Conservation (phyloP, 64 coral and sea anemone species). For the Exaiptasia diaphana region DNA sequence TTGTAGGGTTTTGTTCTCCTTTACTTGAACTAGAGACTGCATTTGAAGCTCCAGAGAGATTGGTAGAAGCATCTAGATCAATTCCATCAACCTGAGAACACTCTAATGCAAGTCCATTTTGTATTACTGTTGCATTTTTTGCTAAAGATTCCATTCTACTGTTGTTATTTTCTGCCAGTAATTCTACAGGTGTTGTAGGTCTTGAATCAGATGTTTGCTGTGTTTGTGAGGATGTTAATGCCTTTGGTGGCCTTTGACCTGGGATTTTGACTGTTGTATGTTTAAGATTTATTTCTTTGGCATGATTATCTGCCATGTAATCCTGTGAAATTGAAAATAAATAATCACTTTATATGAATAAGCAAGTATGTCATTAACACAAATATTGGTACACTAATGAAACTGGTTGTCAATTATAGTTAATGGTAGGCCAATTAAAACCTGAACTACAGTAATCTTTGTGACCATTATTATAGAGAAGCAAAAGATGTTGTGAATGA, state of each 20-base stretch:
- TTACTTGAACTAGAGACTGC: slow-evolving; percentile 42
- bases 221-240: slow-evolving; percentile 28
- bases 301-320: slow-evolving; percentile 93
- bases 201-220: slow-evolving; percentile 40
- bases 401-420: neutral
- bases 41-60: slow-evolving; percentile 29
- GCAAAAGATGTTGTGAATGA: too few species aligned
- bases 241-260: slow-evolving; percentile 88
- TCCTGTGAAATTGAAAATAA: slow-evolving; percentile 73
- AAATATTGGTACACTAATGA: too few species aligned
- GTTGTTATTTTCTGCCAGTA: slow-evolving; percentile 33
- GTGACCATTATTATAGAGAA: too few species aligned
- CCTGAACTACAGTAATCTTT: too few species aligned
- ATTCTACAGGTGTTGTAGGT: slow-evolving; percentile 74
- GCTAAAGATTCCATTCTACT: slow-evolving; percentile 40
- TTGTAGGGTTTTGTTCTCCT: slow-evolving; percentile 37
- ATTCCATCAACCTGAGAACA: slow-evolving; percentile 28
- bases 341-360: neutral
- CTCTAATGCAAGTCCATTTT: slow-evolving; percentile 62
- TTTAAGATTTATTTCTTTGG: slow-evolving; percentile 74
- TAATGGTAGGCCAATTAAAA: neutral
- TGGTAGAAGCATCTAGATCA: slow-evolving; percentile 69
- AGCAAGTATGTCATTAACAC: neutral
- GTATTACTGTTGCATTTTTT: slow-evolving; percentile 30
- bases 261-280: slow-evolving; percentile 95